A percentile compares a stretch with the other conserved stretches of the same genome.
Conservation (phyloP, 2,113 vertebrate genomes). For the Potamarius usumacintae region DNA sequence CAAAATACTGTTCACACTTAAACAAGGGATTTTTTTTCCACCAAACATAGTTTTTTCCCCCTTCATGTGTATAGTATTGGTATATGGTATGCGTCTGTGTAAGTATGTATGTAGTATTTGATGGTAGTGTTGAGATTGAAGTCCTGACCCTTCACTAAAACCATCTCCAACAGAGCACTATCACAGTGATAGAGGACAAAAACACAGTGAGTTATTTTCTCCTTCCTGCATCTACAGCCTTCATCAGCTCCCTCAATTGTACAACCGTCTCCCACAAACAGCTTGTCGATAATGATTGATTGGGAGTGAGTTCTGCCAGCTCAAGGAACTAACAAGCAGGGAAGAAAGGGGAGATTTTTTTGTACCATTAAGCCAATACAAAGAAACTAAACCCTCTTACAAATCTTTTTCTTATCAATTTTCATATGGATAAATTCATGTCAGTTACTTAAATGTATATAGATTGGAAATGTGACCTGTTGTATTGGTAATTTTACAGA, state of each 20-base stretch:
- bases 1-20: neutral
- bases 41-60: neutral
- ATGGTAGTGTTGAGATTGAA: neutral
- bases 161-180: conserved; percentile 12
- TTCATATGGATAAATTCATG: neutral
- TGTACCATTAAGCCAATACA: neutral
- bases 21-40: neutral
- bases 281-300: conserved; percentile 36
- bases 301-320: conserved; percentile 4
- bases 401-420: neutral
- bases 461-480: neutral
- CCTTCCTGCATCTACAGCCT: conserved; percentile 9
- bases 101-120: neutral
- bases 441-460: neutral
- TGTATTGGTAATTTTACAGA: neutral
- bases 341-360: neutral
- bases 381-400: neutral
- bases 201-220: conserved; percentile 18
- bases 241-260: conserved; percentile 17
- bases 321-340: neutral
- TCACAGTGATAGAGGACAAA: conserved; percentile 2
- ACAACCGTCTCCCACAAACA: conserved; percentile 3
- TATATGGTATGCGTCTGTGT: conserved; percentile 16
- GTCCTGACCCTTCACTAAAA: neutral
- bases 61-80: neutral